These are phyloP conservation scores for Poecilia latipinna DNA, from an alignment of 2,113 vertebrate species.

Conservation along the genomic window DNA sequence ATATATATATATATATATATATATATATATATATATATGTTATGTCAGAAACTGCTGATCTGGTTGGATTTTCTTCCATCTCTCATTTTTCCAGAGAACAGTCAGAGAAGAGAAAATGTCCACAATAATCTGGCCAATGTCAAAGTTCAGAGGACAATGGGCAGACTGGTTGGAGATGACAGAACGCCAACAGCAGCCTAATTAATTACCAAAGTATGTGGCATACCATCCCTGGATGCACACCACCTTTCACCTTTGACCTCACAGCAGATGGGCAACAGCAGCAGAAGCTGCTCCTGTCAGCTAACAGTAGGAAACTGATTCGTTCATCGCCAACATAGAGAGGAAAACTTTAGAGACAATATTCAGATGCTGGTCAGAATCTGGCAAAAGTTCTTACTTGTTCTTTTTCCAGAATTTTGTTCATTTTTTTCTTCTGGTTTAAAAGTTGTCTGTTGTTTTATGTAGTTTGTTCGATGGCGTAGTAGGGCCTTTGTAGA, in stretches of 20 bases:
- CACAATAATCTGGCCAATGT: not conserved
- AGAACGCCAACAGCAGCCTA: not conserved
- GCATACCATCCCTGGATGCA: not conserved
- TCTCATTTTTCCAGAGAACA: not conserved
- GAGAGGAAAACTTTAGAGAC: not conserved
- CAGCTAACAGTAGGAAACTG: not conserved
- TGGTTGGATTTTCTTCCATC: not conserved
- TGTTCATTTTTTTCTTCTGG: too few species aligned
- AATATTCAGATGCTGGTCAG: not conserved
- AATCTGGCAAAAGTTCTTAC: too few species aligned
- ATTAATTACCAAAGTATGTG: not conserved
- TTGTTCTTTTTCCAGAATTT: too few species aligned
- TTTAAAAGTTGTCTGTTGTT: too few species aligned
- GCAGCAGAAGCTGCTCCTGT: not conserved
- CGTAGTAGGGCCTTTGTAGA: too few species aligned
- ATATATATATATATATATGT: too few species aligned
- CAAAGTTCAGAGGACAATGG: not conserved
- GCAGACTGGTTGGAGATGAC: not conserved
- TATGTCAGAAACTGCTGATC: not conserved
- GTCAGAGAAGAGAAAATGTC: not conserved
- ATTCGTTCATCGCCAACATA: not conserved
- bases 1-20: too few species aligned
- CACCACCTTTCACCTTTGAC: not conserved
- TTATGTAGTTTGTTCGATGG: too few species aligned
- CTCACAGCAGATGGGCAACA: not conserved